These are phyloP conservation scores for Diuraphis noxia DNA, from an alignment of 1,140 invertebrate genomes.

Conservation along the genomic window DNA sequence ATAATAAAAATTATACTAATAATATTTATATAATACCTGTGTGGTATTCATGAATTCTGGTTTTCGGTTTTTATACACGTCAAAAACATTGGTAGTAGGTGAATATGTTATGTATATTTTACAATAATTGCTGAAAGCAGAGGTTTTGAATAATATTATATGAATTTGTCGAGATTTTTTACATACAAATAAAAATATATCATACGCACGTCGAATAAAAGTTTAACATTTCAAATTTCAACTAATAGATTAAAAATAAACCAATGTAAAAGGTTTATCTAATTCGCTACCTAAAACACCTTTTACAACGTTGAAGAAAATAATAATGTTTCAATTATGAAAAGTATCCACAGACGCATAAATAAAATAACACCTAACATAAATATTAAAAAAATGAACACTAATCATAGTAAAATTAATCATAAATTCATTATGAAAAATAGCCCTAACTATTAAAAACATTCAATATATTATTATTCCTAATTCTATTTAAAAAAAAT, in stretches of 20 bases:
- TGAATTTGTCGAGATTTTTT: not conserved
- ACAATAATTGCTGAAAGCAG: not conserved
- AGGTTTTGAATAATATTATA: rapidly evolving
- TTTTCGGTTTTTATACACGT: not conserved
- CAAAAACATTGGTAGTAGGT: not conserved
- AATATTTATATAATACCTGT: too few species aligned
- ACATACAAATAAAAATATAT: not conserved
- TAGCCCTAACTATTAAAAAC: too few species aligned
- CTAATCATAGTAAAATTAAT: too few species aligned
- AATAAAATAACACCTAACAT: not conserved
- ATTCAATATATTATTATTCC: not conserved
- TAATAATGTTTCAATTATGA: not conserved
- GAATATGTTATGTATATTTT: not conserved
- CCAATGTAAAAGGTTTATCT: not conserved
- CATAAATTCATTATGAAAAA: too few species aligned
- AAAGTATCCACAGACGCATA: not conserved
- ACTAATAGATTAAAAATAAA: not conserved
- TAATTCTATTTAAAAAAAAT: not conserved
- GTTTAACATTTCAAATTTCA: not conserved
- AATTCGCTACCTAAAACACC: not conserved
- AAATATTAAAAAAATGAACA: too few species aligned
- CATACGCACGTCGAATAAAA: not conserved
- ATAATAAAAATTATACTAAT: not conserved
- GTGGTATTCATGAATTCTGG: not conserved
- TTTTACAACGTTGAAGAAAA: not conserved